Evolutionary conservation across 2,113 vertebrate species (phyloP).

Genomic region (Stegastes partitus): DNA sequence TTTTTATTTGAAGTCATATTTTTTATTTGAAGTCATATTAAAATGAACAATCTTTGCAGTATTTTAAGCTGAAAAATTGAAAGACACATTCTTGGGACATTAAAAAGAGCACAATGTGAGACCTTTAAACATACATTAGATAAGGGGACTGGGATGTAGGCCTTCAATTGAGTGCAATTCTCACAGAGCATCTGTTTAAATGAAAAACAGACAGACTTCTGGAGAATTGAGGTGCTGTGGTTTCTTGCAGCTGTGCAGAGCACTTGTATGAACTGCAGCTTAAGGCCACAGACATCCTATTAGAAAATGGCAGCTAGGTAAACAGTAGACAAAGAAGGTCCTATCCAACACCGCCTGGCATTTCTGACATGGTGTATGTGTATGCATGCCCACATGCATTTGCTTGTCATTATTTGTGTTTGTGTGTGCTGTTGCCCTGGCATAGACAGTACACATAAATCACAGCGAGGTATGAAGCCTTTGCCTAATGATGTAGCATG

Average conservation of each 20-base stretch:
- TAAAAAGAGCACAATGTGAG: no score
- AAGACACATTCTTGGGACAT: no score
- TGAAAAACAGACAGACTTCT: neutral
- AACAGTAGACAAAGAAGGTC: constrained; percentile 25
- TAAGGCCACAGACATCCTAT: constrained; percentile 30
- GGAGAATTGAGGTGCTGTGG: constrained; percentile 6
- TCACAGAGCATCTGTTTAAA: neutral
- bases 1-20: no score
- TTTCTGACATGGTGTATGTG: neutral
- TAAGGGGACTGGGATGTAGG: neutral
- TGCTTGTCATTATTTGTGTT: neutral
- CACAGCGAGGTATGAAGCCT: neutral
- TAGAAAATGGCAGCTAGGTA: constrained; percentile 32
- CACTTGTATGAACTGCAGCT: constrained; percentile 4
- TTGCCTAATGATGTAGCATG: constrained; percentile 27
- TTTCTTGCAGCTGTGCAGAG: constrained; percentile 20
- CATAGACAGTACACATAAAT: constrained; percentile 38
- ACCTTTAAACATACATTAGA: neutral
- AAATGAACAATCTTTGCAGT: no score
- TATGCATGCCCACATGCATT: neutral
- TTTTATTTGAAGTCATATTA: no score
- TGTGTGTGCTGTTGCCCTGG: constrained; percentile 1
- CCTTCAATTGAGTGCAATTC: neutral
- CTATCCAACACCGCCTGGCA: neutral
- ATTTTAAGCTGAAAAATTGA: no score